phyloP scores from a whole-genome alignment of 2,888 invertebrate species.

The Azorinus chamasolen region DNA sequence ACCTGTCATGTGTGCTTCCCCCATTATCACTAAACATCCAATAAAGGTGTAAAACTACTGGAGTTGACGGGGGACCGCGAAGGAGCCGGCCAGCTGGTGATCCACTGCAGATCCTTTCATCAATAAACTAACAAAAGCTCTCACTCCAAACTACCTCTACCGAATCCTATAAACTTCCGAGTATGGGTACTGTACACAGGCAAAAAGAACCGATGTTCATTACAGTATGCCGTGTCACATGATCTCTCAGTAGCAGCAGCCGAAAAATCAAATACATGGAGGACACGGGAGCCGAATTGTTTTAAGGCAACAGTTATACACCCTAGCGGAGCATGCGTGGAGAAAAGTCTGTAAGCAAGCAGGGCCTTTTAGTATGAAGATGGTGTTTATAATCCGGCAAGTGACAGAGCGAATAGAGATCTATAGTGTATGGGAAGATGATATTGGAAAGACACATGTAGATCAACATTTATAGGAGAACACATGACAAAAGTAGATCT shows the following conservation, averaged over 20 bases:
- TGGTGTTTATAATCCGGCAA: conserved; percentile 19
- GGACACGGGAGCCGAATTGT: conserved; percentile 21
- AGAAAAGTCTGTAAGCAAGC: not conserved
- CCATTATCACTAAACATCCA: conserved; percentile 25
- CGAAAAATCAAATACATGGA: conserved; percentile 30
- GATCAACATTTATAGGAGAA: no score
- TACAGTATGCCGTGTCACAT: conserved; percentile 12
- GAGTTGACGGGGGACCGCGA: no score
- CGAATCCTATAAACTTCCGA: conserved; percentile 34
- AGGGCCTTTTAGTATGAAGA: conserved; percentile 26
- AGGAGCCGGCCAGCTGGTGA: no score
- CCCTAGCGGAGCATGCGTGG: conserved; percentile 45
- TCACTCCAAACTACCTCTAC: not conserved
- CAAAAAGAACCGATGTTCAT: conserved; percentile 37
- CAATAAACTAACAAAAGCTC: conserved; percentile 9
- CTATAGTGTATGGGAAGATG: no score
- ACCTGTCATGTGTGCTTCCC: conserved; percentile 34
- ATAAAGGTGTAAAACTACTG: conserved; percentile 28
- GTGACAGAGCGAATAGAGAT: conserved; percentile 16
- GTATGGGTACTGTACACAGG: conserved; percentile 29
- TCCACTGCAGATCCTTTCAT: not conserved
- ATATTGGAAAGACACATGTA: no score
- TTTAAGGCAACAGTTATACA: conserved; percentile 16
- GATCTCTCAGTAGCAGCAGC: conserved; percentile 37
- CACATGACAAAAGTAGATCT: no score